These are phyloP conservation scores for Galerucella nymphaeae DNA, from an alignment of 2,888 invertebrate species.

Conservation along the genomic window DNA sequence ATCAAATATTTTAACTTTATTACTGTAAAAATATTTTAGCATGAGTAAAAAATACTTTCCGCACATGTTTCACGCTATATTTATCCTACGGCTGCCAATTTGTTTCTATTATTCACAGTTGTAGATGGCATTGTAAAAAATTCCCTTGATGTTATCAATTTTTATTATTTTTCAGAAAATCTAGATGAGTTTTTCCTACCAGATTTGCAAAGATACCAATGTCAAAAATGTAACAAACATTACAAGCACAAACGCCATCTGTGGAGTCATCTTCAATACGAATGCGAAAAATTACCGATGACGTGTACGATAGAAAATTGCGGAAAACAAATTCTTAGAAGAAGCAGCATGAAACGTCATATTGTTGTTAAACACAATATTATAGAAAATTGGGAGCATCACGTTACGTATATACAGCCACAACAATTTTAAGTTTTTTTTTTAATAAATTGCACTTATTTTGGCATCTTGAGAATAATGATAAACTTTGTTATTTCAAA, in stretches of 20 bases:
- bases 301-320: slow-evolving; percentile 40
- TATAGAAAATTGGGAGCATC: slow-evolving; percentile 24
- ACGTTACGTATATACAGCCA: not conserved
- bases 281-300: slow-evolving; percentile 39
- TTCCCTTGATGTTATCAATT: not conserved
- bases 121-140: too few species aligned
- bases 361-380: slow-evolving; percentile 17
- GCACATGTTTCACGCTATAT: too few species aligned
- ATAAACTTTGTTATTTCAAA: too few species aligned
- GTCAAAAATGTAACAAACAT: slow-evolving; percentile 17
- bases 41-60: too few species aligned
- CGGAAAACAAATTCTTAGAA: slow-evolving; percentile 41
- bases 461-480: too few species aligned
- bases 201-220: slow-evolving; percentile 4
- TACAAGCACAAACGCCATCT: slow-evolving; percentile 22
- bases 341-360: slow-evolving; percentile 49
- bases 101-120: too few species aligned
- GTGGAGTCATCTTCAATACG: slow-evolving; percentile 44
- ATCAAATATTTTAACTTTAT: not conserved
- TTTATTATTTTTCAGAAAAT: slow-evolving; percentile 37
- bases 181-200: slow-evolving; percentile 10
- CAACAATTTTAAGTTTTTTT: not conserved
- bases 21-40: not conserved
- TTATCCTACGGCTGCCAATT: too few species aligned
- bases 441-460: too few species aligned